Base-by-base conservation (phyloP, 2,797 vertebrate genomes). In the Propithecus perrieri region DNA sequence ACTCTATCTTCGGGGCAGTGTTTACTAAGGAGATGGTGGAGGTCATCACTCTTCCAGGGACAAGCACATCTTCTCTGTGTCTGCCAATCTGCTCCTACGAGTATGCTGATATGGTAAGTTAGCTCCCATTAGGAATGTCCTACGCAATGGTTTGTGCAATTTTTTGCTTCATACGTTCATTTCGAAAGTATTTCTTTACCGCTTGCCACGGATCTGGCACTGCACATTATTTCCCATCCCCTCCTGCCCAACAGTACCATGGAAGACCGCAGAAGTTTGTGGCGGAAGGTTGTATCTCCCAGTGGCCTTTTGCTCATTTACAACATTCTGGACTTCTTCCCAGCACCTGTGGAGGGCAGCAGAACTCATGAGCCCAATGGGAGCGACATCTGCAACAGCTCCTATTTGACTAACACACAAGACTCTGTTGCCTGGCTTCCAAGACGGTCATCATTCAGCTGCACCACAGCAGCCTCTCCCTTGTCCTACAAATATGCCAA, bases 101-200 rank as follows among this genome's bases (percentile, higher is more conserved):
- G 41, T 65, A 33, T 5, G 35, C 22, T 53, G 63, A 9, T n/a
- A 69, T 1, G 4, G 5, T 41, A 28, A 84, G 28, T 46, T 18
- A 86, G 10, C n/a, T 76, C 71, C 43, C 41, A 35, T 13, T 9
- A 71, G 18, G 26, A 38, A 53, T 22, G 76, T 93, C 43, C 28
- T 63, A 65, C 7, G 4, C 17, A 24, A n/a, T 53, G n/a, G 26
- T 13, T 57, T 41, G 74, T 2, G 0, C 14, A 53, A 74, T 22
- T 46, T 84, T 46, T 85, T 74, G 74, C 57, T 63, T 95, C 83
- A 65, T 63, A 4, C 1, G 30, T 48, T 63, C 20, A 79, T 89
- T 93, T 53, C 95, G 35, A 38, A 59, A 95, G 30, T 61, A 74
- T 59, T 90, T 95, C 72, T 78, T 89, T 71, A 71, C 57, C 65